These are phyloP conservation scores for Corydoras sp. DNA, from an alignment of 2,113 vertebrate genomes.

Conservation along the genomic window DNA sequence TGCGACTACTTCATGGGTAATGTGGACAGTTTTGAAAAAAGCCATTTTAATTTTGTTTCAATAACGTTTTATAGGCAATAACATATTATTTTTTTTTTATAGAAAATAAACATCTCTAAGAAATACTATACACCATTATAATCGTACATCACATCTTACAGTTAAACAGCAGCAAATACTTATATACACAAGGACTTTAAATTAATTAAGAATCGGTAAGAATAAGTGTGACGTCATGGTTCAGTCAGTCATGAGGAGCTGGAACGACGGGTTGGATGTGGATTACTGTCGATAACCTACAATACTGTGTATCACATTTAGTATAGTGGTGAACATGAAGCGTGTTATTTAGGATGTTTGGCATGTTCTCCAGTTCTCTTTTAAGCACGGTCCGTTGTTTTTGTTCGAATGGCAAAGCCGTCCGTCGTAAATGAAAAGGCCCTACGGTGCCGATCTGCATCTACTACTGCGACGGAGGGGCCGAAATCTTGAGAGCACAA, in stretches of 20 bases:
- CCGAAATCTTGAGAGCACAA: too few relatives aligned
- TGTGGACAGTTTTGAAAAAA: slow-evolving; percentile 55
- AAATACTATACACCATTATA: slow-evolving; percentile 85
- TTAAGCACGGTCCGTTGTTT: too few relatives aligned
- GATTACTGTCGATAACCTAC: too few relatives aligned
- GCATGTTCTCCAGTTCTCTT: too few relatives aligned
- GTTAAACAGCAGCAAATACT: slow-evolving; percentile 79
- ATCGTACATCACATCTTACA: slow-evolving; percentile 82
- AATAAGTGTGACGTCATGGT: slow-evolving; percentile 41
- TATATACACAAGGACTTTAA: slow-evolving; percentile 74
- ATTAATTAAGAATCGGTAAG: slow-evolving; percentile 48
- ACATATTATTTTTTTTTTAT: slow-evolving; percentile 75
- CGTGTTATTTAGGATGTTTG: too few relatives aligned
- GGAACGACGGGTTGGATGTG: not conserved
- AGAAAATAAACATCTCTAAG: slow-evolving; percentile 85
- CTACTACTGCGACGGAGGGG: too few relatives aligned
- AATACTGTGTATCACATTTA: too few relatives aligned
- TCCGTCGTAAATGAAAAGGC: too few relatives aligned
- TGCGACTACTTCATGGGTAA: slow-evolving; percentile 18
- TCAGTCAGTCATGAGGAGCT: slow-evolving; percentile 15
- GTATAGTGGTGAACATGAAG: too few relatives aligned
- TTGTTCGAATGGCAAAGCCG: too few relatives aligned
- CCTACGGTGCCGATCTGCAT: too few relatives aligned
- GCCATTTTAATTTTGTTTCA: slow-evolving; percentile 64
- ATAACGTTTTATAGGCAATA: slow-evolving; percentile 80